Percentiles rank a stretch among this genome's conserved stretches.
Conservation (phyloP, 2,888 invertebrate genomes). For the Seira ritae region DNA sequence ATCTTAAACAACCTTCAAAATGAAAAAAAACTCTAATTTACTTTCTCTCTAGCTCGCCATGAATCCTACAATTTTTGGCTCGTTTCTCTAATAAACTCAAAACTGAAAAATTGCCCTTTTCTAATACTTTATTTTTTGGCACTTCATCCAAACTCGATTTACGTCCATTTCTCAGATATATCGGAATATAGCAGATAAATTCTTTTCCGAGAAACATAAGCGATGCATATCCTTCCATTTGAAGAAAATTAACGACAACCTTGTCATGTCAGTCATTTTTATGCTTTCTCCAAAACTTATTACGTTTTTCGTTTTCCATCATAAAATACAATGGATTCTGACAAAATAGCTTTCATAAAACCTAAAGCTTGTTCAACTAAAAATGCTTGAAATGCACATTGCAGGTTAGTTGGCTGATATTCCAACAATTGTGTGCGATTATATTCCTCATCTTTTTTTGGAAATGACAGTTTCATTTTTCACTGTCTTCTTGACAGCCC, state of each 20-base stretch:
- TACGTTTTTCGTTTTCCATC: too few species aligned
- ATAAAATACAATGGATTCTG: too few species aligned
- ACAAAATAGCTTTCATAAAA: not conserved
- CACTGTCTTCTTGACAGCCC: not conserved
- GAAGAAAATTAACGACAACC: not conserved
- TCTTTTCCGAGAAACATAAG: not conserved
- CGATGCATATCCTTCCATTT: too few species aligned
- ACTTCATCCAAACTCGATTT: not conserved
- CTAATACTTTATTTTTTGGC: not conserved
- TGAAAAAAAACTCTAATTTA: not conserved
- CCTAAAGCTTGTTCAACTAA: not conserved
- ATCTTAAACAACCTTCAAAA: not conserved
- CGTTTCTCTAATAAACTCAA: not conserved
- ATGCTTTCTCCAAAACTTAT: not conserved
- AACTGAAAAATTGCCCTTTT: not conserved
- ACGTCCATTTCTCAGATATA: not conserved
- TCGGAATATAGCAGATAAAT: too few species aligned
- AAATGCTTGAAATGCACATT: too few species aligned
- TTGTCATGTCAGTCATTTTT: not conserved
- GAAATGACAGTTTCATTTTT: conserved; percentile 39
- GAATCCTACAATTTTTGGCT: not conserved
- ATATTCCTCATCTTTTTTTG: conserved; percentile 19
- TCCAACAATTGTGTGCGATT: not conserved
- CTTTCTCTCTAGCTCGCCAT: not conserved
- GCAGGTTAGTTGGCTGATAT: too few species aligned